These are phyloP conservation scores for Digitonthophagus gazella DNA, from an alignment of 2,888 invertebrate species.

Conservation along the genomic window DNA sequence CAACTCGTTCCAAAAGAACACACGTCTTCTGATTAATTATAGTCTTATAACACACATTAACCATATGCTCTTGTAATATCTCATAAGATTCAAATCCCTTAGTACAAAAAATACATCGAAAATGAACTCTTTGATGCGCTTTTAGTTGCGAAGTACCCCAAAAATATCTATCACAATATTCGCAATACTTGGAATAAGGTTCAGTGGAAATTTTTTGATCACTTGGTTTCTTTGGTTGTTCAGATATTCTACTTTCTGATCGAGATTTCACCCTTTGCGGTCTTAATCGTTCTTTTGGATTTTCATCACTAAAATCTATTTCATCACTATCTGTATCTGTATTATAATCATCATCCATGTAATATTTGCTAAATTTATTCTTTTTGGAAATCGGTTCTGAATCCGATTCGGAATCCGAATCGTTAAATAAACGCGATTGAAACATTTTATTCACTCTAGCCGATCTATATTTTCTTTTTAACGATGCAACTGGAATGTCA, in stretches of 20 bases:
- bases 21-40: slow-evolving; percentile 19
- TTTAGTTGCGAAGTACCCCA: slow-evolving; percentile 24
- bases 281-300: not conserved
- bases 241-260: not conserved
- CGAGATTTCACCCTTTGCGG: not conserved
- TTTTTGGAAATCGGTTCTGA: slow-evolving; percentile 16
- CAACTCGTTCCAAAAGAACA: slow-evolving; percentile 19
- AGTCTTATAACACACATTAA: slow-evolving; percentile 22
- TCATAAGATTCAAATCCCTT: slow-evolving; percentile 22
- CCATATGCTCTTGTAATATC: slow-evolving; percentile 21
- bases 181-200: slow-evolving; percentile 22
- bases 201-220: not conserved
- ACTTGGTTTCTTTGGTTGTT: not conserved
- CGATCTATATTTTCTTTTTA: not conserved
- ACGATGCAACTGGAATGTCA: not conserved
- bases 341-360: not conserved
- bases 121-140: slow-evolving; percentile 26
- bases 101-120: slow-evolving; percentile 26
- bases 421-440: not conserved
- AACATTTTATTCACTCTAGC: not conserved
- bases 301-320: not conserved
- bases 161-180: slow-evolving; percentile 25
- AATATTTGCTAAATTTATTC: slow-evolving; percentile 10
- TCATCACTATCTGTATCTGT: not conserved
- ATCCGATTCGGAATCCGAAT: slow-evolving; percentile 23